These are phyloP conservation scores for Drosophila recens DNA, from an alignment of 2,888 invertebrate species.

Conservation along the genomic window DNA sequence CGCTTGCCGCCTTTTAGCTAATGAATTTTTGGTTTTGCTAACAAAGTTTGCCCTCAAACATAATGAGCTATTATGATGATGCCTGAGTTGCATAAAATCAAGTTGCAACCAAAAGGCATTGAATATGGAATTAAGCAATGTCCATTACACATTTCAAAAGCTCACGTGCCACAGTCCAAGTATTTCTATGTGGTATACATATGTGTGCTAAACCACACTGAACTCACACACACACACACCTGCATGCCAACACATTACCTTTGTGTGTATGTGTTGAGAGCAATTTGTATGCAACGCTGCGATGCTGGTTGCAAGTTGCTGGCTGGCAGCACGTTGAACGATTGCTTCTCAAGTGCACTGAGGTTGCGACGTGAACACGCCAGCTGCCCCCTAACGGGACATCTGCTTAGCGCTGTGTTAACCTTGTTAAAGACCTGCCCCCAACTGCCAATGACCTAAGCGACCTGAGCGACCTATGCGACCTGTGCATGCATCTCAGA, in stretches of 20 bases:
- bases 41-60: slow-evolving; percentile 46
- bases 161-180: slow-evolving; percentile 65
- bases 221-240: slow-evolving; percentile 10
- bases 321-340: slow-evolving; percentile 67
- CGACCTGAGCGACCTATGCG: slow-evolving; percentile 29
- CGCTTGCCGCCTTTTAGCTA: slow-evolving; percentile 70
- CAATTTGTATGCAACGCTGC: slow-evolving; percentile 76
- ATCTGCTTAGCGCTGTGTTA: slow-evolving; percentile 71
- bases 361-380: slow-evolving; percentile 57
- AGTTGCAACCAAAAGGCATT: slow-evolving; percentile 37
- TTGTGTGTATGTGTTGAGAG: slow-evolving; percentile 42
- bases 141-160: slow-evolving; percentile 76
- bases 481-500: slow-evolving; percentile 23
- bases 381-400: slow-evolving; percentile 36
- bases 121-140: slow-evolving; percentile 79
- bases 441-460: slow-evolving; percentile 32
- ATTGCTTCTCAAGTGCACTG: slow-evolving; percentile 76
- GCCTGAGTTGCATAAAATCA: slow-evolving; percentile 70
- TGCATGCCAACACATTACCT: slow-evolving; percentile 51
- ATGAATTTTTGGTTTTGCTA: slow-evolving; percentile 63
- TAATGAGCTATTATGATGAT: slow-evolving; percentile 77
- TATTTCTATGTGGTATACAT: slow-evolving; percentile 14
- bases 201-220: slow-evolving; percentile 32
- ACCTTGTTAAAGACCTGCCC: slow-evolving; percentile 67
- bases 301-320: slow-evolving; percentile 36